Percentiles rank a stretch among this genome's conserved stretches.
phyloP scores from a whole-genome alignment of 1,140 invertebrate species.

The Octopus bimaculoides region DNA sequence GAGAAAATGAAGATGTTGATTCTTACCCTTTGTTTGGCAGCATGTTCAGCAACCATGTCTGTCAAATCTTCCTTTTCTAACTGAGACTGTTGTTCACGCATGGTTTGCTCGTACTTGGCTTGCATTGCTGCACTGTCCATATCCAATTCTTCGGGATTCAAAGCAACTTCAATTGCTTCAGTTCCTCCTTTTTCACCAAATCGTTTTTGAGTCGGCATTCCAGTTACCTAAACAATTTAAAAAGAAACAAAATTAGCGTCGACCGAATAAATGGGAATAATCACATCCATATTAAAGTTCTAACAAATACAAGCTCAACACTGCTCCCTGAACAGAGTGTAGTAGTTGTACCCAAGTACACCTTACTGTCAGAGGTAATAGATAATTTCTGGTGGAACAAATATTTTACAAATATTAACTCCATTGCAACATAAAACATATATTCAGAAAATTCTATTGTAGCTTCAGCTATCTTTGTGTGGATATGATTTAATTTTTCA shows the following conservation, averaged over 20 bases:
- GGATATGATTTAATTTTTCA: no score
- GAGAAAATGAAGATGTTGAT: neutral
- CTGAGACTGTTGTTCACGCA: conserved; percentile 85
- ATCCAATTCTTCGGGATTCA: conserved; percentile 97
- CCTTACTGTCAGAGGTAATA: no score
- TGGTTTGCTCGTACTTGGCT: conserved; percentile 93
- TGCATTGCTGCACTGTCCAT: conserved; percentile 91
- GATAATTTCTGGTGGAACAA: no score
- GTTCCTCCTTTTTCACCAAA: conserved; percentile 39
- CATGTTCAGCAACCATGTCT: conserved; percentile 98
- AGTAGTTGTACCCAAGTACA: no score
- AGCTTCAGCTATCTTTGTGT: no score
- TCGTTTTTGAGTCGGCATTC: conserved; percentile 34
- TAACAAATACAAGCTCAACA: no score
- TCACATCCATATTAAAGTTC: no score
- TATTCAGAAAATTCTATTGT: no score
- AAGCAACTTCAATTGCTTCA: conserved; percentile 79
- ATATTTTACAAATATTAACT: no score
- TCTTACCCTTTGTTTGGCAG: conserved; percentile 73
- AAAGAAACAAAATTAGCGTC: conserved; percentile 8
- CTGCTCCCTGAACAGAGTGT: no score
- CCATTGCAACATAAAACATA: no score
- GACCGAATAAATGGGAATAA: no score
- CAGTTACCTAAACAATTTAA: conserved; percentile 9
- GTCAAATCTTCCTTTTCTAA: conserved; percentile 92